A percentile compares a stretch with the other conserved stretches of the same genome.
phyloP scores from a whole-genome alignment of 2,888 invertebrate genomes.

The Cremastinae sp. region DNA sequence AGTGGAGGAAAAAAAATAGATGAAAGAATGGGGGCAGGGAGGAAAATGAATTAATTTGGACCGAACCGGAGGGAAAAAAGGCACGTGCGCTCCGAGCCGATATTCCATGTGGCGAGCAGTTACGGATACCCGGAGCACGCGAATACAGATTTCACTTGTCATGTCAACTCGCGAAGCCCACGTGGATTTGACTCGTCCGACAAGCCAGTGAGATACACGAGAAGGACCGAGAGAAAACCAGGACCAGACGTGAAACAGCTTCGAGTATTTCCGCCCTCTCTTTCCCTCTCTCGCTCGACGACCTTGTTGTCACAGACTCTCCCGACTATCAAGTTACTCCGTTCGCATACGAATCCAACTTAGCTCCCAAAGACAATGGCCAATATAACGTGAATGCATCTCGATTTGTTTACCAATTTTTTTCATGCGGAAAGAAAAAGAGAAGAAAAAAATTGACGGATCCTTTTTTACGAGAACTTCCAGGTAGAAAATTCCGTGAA shows the following conservation, averaged over 20 bases:
- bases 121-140: constrained; percentile 52
- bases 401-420: not conserved
- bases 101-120: constrained; percentile 38
- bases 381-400: constrained; percentile 7
- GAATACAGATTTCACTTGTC: constrained; percentile 76
- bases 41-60: constrained; percentile 74
- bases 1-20: not conserved
- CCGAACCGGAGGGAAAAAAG: constrained; percentile 49
- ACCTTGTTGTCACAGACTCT: constrained; percentile 61
- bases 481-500: no score
- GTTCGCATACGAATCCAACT: constrained; percentile 32
- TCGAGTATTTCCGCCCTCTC: constrained; percentile 52
- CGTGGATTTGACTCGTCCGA: constrained; percentile 63
- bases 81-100: constrained; percentile 50
- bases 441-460: no score
- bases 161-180: constrained; percentile 64
- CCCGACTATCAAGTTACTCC: constrained; percentile 25
- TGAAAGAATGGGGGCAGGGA: constrained; percentile 5
- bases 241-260: constrained; percentile 53
- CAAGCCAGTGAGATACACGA: constrained; percentile 46
- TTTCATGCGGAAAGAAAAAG: not conserved
- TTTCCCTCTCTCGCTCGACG: constrained; percentile 59
- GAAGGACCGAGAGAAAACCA: constrained; percentile 41
- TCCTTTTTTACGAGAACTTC: no score
- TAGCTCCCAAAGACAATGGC: constrained; percentile 23